phyloP scores from a whole-genome alignment of 2,113 vertebrate genomes.

The Bos indicus region DNA sequence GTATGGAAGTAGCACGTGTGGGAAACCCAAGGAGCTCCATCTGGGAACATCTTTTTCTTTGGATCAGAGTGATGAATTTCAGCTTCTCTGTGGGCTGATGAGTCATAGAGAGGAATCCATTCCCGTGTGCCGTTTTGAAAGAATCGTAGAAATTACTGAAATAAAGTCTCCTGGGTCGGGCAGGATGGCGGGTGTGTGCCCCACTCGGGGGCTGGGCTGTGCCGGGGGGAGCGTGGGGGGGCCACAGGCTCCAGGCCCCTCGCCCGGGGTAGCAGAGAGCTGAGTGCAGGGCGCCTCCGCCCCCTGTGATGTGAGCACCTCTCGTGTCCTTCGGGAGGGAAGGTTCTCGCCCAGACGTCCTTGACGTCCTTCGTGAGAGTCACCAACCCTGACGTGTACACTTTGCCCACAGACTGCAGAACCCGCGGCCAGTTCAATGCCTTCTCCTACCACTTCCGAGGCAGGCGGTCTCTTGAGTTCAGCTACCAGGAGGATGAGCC shows the following conservation, averaged over 20 bases:
- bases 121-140: rapidly evolving
- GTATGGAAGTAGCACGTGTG: rapidly evolving
- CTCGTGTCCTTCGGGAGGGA: background rate
- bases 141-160: background rate
- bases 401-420: conserved; percentile 88
- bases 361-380: background rate
- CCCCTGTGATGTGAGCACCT: rapidly evolving
- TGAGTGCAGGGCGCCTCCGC: rapidly evolving
- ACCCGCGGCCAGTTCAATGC: conserved; percentile 97
- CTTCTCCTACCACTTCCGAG: conserved; percentile 94
- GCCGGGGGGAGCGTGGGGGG: background rate
- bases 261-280: rapidly evolving
- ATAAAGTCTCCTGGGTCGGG: background rate
- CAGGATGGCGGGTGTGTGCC: background rate
- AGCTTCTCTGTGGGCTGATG: background rate
- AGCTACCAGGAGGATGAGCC: conserved; percentile 88
- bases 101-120: too few species aligned
- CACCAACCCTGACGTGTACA: background rate
- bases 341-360: rapidly evolving
- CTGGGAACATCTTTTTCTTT: background rate
- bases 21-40: background rate
- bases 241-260: too few species aligned
- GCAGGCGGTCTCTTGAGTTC: conserved; percentile 91
- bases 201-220: background rate
- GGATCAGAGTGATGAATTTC: background rate